Base-by-base conservation (phyloP, 2,113 vertebrate genomes). In the Himantopus leucocephalus region DNA sequence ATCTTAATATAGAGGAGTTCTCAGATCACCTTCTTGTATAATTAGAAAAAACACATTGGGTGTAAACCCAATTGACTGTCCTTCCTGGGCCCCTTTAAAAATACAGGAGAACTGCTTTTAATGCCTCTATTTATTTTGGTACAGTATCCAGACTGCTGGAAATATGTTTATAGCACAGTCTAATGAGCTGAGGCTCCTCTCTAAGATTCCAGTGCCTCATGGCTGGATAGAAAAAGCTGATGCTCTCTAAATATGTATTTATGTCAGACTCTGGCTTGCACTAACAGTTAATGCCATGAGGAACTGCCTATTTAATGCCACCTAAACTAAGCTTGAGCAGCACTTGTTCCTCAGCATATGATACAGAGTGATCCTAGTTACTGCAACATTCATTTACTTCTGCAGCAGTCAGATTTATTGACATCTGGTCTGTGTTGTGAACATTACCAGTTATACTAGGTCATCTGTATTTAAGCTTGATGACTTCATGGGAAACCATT, bases 121-220 rank as follows among this genome's bases (percentile, higher is more conserved):
- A 91, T 92, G 77, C 45, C 32, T 92, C 68, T 96, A 81, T 97
- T 96, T 97, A 97, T 94, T 91, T 92, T 97, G 75, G 89, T 96
- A 70, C 83, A 41, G 66, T 63, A 84, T 76, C n/a, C 70, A 95
- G 95, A 81, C 89, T 97, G 87, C 91, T 96, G 85, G 53, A 94
- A 87, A 72, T 89, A 85, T 87, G 89, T 94, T 95, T 94, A 82
- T 91, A 96, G 74, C 84, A 79, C 32, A 80, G 77, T 50, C 74
- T 94, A 96, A 95, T 71, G 58, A 91, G 87, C 78, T 66, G 60
- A 90, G 91, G 67, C 91, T 96, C 84, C 84, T 91, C 70, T 95
- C 37, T 88, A 63, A 85, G 81, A 85, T 95, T 95, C 80, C 91
- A 71, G 37, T 90, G 81, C 94, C 67, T 96, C 67, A 43, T 91